Conservation (phyloP, 1,140 invertebrate genomes). For the Cherax quadricarinatus region DNA sequence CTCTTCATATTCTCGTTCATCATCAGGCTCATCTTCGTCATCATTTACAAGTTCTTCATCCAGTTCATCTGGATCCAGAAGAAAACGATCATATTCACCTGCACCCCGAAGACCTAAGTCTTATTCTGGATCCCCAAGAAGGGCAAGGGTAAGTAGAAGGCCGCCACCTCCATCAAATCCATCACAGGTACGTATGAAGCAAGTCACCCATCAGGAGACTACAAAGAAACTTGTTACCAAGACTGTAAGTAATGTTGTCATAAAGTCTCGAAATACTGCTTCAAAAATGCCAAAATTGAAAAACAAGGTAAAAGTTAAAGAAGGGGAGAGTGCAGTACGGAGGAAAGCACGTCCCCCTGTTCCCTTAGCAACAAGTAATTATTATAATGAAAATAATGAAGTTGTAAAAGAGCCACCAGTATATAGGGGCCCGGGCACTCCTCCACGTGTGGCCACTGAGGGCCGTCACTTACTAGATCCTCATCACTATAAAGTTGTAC, state of each 20-base stretch:
- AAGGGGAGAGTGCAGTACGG: conserved; percentile 46
- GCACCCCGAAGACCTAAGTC: conserved; percentile 49
- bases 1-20: conserved; percentile 70
- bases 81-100: conserved; percentile 50
- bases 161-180: conserved; percentile 44
- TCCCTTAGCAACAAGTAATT: conserved; percentile 39
- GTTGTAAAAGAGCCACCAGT: conserved; percentile 52
- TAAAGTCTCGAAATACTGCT: conserved; percentile 41
- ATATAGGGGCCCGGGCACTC: conserved; percentile 62
- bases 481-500: conserved; percentile 64
- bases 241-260: conserved; percentile 70
- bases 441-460: conserved; percentile 33
- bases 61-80: conserved; percentile 58
- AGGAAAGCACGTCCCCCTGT: conserved; percentile 51
- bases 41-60: conserved; percentile 59
- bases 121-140: conserved; percentile 34
- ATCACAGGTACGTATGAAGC: conserved; percentile 58
- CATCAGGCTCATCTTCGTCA: conserved; percentile 60
- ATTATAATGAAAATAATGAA: conserved; percentile 47
- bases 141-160: conserved; percentile 52
- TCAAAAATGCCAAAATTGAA: conserved; percentile 64
- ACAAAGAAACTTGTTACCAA: conserved; percentile 71
- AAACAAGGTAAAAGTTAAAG: conserved; percentile 65
- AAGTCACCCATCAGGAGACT: conserved; percentile 63
- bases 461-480: conserved; percentile 53